These are phyloP conservation scores for Pinna nobilis DNA, from an alignment of 1,140 invertebrate species.

Conservation along the genomic window DNA sequence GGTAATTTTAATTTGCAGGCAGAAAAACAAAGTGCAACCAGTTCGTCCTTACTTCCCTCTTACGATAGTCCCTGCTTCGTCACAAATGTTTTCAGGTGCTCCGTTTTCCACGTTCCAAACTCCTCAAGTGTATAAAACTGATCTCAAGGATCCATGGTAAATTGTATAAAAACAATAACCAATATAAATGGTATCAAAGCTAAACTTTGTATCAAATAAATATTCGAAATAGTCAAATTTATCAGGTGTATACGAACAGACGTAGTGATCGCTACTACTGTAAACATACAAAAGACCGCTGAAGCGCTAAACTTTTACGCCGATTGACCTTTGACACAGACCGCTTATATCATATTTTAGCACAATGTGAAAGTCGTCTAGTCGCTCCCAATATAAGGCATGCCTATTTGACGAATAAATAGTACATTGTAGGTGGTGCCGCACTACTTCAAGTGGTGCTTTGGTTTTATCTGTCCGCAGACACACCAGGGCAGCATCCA, in stretches of 20 bases:
- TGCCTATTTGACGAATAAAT: too few relatives aligned
- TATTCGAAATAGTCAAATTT: background rate
- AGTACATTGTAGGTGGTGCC: slow-evolving; percentile 50
- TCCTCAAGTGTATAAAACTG: background rate
- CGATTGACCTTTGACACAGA: slow-evolving; percentile 1
- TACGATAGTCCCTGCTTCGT: background rate
- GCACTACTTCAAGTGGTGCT: slow-evolving; percentile 51
- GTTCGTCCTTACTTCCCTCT: background rate
- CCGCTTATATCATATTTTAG: background rate
- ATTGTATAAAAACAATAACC: background rate
- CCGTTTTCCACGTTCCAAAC: background rate
- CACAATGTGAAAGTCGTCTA: background rate
- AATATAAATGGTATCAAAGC: background rate
- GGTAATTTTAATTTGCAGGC: background rate
- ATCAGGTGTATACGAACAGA: too few relatives aligned
- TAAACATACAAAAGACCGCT: background rate
- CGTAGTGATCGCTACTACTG: too few relatives aligned
- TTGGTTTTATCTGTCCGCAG: slow-evolving; percentile 52
- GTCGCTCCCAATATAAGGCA: too few relatives aligned
- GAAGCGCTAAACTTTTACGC: background rate
- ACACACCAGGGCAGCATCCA: slow-evolving; percentile 49
- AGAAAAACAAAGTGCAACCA: background rate
- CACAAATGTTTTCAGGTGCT: background rate
- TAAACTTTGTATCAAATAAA: background rate
- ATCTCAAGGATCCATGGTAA: background rate